Base-by-base conservation (phyloP, 2,797 vertebrate species). In the Eulemur mongoz region DNA sequence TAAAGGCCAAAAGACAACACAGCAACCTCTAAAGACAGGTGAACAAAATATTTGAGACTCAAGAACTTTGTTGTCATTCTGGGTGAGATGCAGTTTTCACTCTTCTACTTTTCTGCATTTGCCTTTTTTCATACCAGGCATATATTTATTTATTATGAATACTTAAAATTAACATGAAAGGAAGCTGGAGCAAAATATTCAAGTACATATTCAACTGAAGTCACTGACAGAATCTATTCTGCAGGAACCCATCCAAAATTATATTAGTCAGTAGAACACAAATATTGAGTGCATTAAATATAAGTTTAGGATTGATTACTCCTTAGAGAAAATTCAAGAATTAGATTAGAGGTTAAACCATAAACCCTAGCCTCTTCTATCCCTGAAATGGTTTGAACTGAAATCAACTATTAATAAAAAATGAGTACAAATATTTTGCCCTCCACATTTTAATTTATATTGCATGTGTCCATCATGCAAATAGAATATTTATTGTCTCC, bases 371-470 rank as follows among this genome's bases (percentile, higher is more conserved):
- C 18, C 13, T 88, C 6, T 75, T 70, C 52, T 54, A 38, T 78
- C 3, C 6, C 32, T 75, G 22, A 35, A 4, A 89, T 52, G 35
- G 35, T 81, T 81, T 96, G 79, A 78, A 89, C 5, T 5, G 14
- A 93, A 94, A 67, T 54, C 88, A 92, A 82, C 13, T 88, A 65
- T 43, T 70, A 72, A 54, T 72, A 85, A 92, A 82, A 97, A 95
- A 88, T 22, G 20, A 92, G 20, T 38, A 40, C 35, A 85, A 82
- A 73, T 63, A 50, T 30, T 84, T 70, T 88, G 48, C 27, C n/a
- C 93, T 93, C 18, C 17, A 12, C 15, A 35, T 43, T 57, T 54
- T 48, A 17, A 38, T 80, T 88, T 89, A 92, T 92, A 89, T 69
- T 89, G 70, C 90, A 25, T 13, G 30, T 25, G 4, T 35, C 43